Evolutionary conservation across 1,140 invertebrate species (phyloP), one percentile per base, ranked within the genome.

Genomic region (Octopus bimaculoides): DNA sequence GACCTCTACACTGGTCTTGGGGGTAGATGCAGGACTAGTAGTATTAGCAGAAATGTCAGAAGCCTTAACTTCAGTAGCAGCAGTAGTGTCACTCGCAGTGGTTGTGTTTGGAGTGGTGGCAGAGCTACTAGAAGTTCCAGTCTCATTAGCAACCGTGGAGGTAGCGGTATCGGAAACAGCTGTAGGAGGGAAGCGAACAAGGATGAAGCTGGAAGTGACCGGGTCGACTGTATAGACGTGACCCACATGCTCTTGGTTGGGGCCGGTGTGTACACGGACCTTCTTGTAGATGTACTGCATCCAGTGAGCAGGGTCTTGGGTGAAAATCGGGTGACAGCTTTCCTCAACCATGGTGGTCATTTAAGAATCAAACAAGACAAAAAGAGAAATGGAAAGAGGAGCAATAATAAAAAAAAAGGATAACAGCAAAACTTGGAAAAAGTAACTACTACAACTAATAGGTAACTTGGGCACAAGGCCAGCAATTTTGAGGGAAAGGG

Each of bases 191-290:
- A 87, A 88, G 71, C 80, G 81, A n/a, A 85, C 83, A 3, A 89
- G 81, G 20, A 88, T 86, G 80, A 87, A 80, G 55, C 81, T 86
- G 73, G 87, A 82, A 9, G 89, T 87, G 8, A 90, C 89, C 10
- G 89, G 89, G 79, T 90, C 89, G 41, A 90, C 81, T 9, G 89
- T 90, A 81, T 87, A 89, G 7, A 90, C 88, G 83, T 85, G 86
- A 4, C 89, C 89, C 54, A 74, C 81, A 75, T 87, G 83, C 69
- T 87, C 84, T 8, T 73, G 61, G 0, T 81, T 85, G 81, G 87
- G 84, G 52, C 85, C 84, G 52, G 84, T 84, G 1, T 80, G 53
- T 52, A 87, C 79, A 53, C 80, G 80, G 9, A 87, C 84, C 77
- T 84, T 66, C 80, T 87, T 88, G 80, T 89, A 84, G 17, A 89